Conservation (phyloP, 1,140 invertebrate genomes). For the Ips nitidus region DNA sequence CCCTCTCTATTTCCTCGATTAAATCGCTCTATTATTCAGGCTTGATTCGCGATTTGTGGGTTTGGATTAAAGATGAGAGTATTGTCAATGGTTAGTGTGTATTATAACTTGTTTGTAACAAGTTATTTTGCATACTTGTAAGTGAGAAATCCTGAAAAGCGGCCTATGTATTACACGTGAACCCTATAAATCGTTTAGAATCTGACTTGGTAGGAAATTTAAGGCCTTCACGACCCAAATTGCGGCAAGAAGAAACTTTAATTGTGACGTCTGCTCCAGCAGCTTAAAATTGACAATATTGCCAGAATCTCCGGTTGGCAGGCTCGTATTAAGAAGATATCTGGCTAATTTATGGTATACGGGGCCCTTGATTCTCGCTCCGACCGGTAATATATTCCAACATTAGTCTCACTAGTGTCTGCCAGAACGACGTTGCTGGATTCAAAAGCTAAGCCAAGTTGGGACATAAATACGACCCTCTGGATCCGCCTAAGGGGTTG, state of each 20-base stretch:
- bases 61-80: background rate
- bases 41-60: constrained; percentile 3
- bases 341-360: constrained; percentile 50
- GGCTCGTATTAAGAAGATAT: constrained; percentile 52
- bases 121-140: no score
- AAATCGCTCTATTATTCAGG: constrained; percentile 20
- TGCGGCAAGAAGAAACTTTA: constrained; percentile 33
- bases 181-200: constrained; percentile 1
- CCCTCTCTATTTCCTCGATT: constrained; percentile 12
- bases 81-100: no score
- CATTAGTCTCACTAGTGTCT: constrained; percentile 52
- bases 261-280: constrained; percentile 32
- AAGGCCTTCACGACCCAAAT: constrained; percentile 13
- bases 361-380: constrained; percentile 42
- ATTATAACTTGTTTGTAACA: no score
- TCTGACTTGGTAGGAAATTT: background rate
- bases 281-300: constrained; percentile 46
- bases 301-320: constrained; percentile 47
- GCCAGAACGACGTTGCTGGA: constrained; percentile 48
- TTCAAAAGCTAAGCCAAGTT: constrained; percentile 36
- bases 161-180: background rate
- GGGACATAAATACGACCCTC: constrained; percentile 38
- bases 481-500: constrained; percentile 33
- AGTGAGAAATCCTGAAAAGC: no score
- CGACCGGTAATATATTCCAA: constrained; percentile 50